phyloP scores from a whole-genome alignment of 2,797 vertebrate genomes.

The Pseudomugil gertrudae region DNA sequence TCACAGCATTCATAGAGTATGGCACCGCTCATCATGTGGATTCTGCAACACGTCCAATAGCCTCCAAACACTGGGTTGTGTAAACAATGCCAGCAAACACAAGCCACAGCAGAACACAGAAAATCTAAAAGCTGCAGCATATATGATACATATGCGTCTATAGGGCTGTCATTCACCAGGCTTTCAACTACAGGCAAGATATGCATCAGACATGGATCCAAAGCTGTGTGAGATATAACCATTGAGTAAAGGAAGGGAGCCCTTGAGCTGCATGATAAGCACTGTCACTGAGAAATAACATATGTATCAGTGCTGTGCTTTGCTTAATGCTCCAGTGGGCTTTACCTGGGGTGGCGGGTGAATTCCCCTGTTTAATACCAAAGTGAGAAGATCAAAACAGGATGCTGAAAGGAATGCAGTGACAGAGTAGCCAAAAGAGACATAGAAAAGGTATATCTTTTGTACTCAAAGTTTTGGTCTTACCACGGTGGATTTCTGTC shows the following conservation, averaged over 20 bases:
- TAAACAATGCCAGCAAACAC: conserved; percentile 50
- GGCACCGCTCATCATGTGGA: conserved; percentile 49
- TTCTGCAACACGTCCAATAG: conserved; percentile 48
- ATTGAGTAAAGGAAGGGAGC: conserved; percentile 73
- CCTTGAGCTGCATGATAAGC: conserved; percentile 79
- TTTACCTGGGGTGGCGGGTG: conserved; percentile 68
- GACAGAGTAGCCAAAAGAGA: conserved; percentile 23
- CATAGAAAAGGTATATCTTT: conserved; percentile 14
- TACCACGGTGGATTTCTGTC: conserved; percentile 40
- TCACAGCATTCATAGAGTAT: conserved; percentile 56
- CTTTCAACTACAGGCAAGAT: conserved; percentile 72
- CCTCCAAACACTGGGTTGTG: conserved; percentile 49
- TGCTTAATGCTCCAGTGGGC: conserved; percentile 57
- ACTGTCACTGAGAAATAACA: conserved; percentile 74
- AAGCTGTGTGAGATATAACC: conserved; percentile 72
- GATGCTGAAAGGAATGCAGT: conserved; percentile 14
- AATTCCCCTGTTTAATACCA: conserved; percentile 37
- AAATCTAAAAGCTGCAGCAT: conserved; percentile 40
- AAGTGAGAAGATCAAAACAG: conserved; percentile 43
- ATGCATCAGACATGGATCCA: conserved; percentile 76
- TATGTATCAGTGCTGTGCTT: conserved; percentile 76
- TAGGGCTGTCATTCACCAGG: conserved; percentile 70
- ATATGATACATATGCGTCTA: conserved; percentile 64
- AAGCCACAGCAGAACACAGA: conserved; percentile 22
- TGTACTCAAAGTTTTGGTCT: conserved; percentile 33